A percentile compares a stretch with the other conserved stretches of the same genome.
Conservation (phyloP, 2,797 vertebrate genomes). For the Diceros bicornis region DNA sequence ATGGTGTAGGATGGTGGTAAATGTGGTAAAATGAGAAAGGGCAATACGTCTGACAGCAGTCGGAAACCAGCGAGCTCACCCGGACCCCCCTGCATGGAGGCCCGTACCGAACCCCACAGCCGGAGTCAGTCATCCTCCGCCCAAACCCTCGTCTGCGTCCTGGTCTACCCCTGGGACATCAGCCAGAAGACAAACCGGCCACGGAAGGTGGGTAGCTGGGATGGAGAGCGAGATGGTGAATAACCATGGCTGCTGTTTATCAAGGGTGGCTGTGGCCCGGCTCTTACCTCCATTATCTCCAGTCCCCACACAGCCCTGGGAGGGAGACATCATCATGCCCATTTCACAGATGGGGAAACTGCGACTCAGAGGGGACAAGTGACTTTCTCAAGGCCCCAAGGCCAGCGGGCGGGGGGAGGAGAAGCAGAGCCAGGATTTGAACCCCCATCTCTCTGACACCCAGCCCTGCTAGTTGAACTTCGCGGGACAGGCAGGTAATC, state of each 20-base stretch:
- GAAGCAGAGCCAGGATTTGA: neutral
- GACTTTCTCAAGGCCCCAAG: neutral
- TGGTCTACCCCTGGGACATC: neutral
- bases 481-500: neutral
- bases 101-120: accelerated
- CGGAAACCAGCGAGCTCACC: neutral
- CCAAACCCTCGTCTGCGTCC: neutral
- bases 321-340: neutral
- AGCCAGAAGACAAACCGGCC: too few species aligned
- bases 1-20: neutral
- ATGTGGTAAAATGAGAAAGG: neutral
- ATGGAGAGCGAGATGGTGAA: too few species aligned
- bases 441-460: neutral
- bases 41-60: neutral
- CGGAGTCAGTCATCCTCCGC: neutral
- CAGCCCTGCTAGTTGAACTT: neutral
- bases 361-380: neutral
- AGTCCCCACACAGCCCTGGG: neutral
- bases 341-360: neutral
- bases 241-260: neutral
- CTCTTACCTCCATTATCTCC: neutral
- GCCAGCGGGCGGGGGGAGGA: neutral
- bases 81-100: accelerated
- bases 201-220: accelerated
- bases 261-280: neutral